A percentile compares a stretch with the other conserved stretches of the same genome.
These are phyloP conservation scores for Chirona hameri DNA, from an alignment of 2,888 invertebrate species.

Conservation along the genomic window DNA sequence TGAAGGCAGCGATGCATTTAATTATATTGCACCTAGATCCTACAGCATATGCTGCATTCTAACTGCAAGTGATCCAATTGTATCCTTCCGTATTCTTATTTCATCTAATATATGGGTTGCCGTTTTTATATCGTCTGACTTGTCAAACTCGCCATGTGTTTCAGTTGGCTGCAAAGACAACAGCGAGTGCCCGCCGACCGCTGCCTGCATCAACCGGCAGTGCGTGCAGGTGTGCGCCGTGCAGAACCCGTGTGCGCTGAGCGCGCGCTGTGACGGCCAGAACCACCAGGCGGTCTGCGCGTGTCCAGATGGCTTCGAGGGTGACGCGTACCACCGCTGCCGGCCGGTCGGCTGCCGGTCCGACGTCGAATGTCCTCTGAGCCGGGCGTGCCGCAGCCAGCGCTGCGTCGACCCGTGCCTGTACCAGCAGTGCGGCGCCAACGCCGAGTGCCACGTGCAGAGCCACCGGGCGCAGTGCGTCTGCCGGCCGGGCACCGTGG, in stretches of 20 bases:
- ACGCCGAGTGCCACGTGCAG: conserved; percentile 68
- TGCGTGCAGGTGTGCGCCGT: conserved; percentile 70
- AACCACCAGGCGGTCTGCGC: conserved; percentile 75
- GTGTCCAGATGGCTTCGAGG: conserved; percentile 69
- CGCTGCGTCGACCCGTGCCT: conserved; percentile 65
- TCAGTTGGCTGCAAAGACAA: conserved; percentile 44
- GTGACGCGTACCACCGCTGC: conserved; percentile 75
- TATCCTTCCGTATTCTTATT: too few relatives aligned
- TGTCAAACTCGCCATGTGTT: conserved; percentile 43
- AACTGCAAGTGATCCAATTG: too few relatives aligned
- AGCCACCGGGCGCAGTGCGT: conserved; percentile 59
- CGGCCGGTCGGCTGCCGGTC: conserved; percentile 50
- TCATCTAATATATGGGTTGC: too few relatives aligned
- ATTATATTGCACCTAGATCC: too few relatives aligned
- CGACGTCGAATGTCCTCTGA: conserved; percentile 42
- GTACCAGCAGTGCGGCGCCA: conserved; percentile 65
- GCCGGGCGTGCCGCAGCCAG: conserved; percentile 56
- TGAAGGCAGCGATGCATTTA: too few relatives aligned
- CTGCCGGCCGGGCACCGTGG: conserved; percentile 70
- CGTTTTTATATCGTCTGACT: too few relatives aligned
- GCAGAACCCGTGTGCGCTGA: conserved; percentile 69
- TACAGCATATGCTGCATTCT: too few relatives aligned
- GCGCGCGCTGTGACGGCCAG: conserved; percentile 47
- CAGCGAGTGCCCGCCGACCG: conserved; percentile 42
- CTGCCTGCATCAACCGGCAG: conserved; percentile 59